Percentiles rank a stretch among this genome's conserved stretches.
Conservation (phyloP, 1,140 invertebrate genomes). For the Drosophila nikananu region DNA sequence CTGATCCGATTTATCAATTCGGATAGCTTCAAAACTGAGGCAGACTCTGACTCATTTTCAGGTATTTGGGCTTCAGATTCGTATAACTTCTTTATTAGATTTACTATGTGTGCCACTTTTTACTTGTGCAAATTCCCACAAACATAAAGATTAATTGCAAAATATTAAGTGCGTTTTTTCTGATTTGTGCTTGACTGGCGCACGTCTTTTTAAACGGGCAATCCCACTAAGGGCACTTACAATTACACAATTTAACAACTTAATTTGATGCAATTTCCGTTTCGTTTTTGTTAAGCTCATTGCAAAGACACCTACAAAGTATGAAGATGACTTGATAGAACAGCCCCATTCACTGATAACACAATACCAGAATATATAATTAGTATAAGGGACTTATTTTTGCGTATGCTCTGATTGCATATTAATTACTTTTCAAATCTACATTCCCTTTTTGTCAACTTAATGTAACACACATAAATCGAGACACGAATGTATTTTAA, state of each 20-base stretch:
- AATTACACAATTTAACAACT: slow-evolving; percentile 40
- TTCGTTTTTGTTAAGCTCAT: slow-evolving; percentile 10
- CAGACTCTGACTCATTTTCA: too few species aligned
- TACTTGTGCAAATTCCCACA: not conserved
- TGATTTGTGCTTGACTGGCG: slow-evolving; percentile 7
- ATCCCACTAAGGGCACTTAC: not conserved
- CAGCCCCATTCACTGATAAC: not conserved
- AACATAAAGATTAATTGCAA: not conserved
- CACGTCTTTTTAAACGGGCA: slow-evolving; percentile 8
- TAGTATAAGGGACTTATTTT: not conserved
- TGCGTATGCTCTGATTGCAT: not conserved
- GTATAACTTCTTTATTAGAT: not conserved
- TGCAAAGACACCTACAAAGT: slow-evolving; percentile 20
- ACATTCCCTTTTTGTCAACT: too few species aligned
- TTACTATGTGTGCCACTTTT: not conserved
- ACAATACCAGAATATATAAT: not conserved
- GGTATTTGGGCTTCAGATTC: not conserved
- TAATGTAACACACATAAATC: not conserved
- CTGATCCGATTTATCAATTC: too few species aligned
- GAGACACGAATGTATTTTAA: not conserved
- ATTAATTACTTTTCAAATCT: not conserved
- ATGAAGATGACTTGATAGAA: not conserved
- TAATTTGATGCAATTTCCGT: slow-evolving; percentile 26
- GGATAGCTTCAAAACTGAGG: too few species aligned
- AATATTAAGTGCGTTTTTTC: not conserved